Percentiles rank a stretch among this genome's conserved stretches.
These are phyloP conservation scores for Mellivora capensis DNA, from an alignment of 2,113 vertebrate genomes.

Conservation along the genomic window DNA sequence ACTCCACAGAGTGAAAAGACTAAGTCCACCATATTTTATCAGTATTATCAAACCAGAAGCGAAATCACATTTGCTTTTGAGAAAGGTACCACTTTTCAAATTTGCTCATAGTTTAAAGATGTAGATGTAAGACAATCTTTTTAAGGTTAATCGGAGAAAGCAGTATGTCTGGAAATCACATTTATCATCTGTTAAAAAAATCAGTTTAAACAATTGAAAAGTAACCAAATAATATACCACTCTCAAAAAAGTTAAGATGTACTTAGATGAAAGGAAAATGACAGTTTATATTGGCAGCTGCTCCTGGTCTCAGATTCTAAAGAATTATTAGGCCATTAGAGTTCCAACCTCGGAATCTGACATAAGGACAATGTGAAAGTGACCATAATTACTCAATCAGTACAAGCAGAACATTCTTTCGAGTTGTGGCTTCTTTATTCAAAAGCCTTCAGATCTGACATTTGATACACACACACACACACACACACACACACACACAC, in stretches of 20 bases:
- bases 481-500: background rate
- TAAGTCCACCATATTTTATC: background rate
- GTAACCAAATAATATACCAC: slow-evolving; percentile 30
- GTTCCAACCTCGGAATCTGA: background rate
- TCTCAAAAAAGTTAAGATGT: slow-evolving; percentile 31
- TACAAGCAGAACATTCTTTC: background rate
- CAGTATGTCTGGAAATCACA: slow-evolving; percentile 3
- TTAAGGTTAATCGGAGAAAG: slow-evolving; percentile 34
- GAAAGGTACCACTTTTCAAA: slow-evolving; percentile 11
- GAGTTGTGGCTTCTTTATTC: slow-evolving; percentile 29
- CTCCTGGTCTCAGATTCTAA: slow-evolving; percentile 4
- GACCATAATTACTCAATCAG: background rate
- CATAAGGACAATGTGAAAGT: background rate
- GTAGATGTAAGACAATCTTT: background rate
- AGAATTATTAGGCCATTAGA: slow-evolving; percentile 17
- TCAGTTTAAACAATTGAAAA: slow-evolving; percentile 35
- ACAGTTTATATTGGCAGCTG: slow-evolving; percentile 32
- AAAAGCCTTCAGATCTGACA: slow-evolving; percentile 21
- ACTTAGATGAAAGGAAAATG: slow-evolving; percentile 17
- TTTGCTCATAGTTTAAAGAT: background rate
- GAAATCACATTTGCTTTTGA: slow-evolving; percentile 27
- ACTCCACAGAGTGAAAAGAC: background rate
- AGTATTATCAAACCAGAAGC: background rate
- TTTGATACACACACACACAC: background rate
- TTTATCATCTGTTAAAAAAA: slow-evolving; percentile 52